phyloP scores from a whole-genome alignment of 2,888 invertebrate genomes.

The Chelonus formosanus region DNA sequence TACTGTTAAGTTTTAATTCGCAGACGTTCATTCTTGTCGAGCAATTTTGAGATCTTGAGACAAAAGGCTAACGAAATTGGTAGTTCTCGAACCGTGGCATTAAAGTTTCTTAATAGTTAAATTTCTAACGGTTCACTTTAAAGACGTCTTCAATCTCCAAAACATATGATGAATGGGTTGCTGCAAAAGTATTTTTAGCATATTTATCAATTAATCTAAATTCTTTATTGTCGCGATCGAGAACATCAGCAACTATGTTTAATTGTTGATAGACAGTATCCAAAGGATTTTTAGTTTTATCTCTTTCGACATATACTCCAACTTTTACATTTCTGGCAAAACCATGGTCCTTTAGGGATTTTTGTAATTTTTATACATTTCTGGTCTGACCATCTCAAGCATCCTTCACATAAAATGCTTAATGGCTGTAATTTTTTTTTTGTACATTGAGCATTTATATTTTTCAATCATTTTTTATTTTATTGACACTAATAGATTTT shows the following conservation, averaged over 20 bases:
- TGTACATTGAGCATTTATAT: no score
- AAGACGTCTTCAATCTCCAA: constrained; percentile 77
- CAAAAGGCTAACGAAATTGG: constrained; percentile 95
- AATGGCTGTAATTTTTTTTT: no score
- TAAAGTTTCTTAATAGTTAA: constrained; percentile 85
- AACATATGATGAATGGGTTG: constrained; percentile 82
- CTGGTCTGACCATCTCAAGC: no score
- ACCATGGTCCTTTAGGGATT: no score
- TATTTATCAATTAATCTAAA: constrained; percentile 81
- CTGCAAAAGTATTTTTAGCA: constrained; percentile 89
- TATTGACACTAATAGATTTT: no score
- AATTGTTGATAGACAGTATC: constrained; percentile 90
- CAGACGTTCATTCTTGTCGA: constrained; percentile 87
- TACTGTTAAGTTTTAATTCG: constrained; percentile 67
- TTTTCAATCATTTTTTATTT: no score
- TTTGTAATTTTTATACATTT: no score
- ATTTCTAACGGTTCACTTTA: constrained; percentile 79
- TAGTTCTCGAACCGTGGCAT: constrained; percentile 96
- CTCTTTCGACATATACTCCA: constrained; percentile 64
- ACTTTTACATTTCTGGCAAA: no score
- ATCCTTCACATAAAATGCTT: no score
- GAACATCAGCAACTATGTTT: constrained; percentile 79
- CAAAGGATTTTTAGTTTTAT: constrained; percentile 71
- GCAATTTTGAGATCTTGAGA: constrained; percentile 94
- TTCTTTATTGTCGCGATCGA: constrained; percentile 76